phyloP scores from a whole-genome alignment of 2,113 vertebrate genomes.

The Phodopus roborovskii region DNA sequence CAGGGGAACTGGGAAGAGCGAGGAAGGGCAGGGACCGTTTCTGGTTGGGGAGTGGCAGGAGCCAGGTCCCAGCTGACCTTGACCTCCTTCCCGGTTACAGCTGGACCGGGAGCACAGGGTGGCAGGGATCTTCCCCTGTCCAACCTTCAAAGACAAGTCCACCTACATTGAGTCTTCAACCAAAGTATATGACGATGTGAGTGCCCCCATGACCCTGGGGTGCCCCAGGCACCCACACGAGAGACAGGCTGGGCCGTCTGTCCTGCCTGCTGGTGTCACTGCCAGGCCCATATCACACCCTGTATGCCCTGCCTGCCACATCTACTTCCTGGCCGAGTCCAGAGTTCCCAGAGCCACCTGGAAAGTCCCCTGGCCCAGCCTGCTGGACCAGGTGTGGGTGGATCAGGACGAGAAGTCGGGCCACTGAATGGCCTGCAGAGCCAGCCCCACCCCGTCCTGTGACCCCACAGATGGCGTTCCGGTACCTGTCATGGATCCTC shows the following conservation, averaged over 20 bases:
- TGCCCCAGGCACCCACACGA: neutral
- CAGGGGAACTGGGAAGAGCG: conserved; percentile 76
- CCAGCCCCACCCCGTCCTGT: neutral
- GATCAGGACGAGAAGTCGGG: neutral
- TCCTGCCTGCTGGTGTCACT: neutral
- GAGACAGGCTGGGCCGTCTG: too few relatives aligned
- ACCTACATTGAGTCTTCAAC: conserved; percentile 96
- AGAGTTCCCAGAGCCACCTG: conserved; percentile 68
- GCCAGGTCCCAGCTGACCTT: neutral
- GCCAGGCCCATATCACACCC: neutral
- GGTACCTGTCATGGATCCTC: conserved; percentile 96
- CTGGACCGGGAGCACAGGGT: conserved; percentile 95
- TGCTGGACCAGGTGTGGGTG: conserved; percentile 49
- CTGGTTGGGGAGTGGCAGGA: neutral
- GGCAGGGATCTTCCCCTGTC: conserved; percentile 89
- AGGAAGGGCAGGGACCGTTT: conserved; percentile 28
- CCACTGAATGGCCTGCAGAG: neutral
- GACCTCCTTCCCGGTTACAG: conserved; percentile 78
- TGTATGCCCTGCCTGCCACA: neutral
- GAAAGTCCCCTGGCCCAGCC: conserved; percentile 65
- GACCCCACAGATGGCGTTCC: conserved; percentile 93
- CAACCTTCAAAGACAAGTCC: conserved; percentile 94
- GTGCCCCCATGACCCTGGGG: conserved; percentile 62
- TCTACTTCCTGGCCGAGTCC: conserved; percentile 43
- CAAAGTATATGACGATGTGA: conserved; percentile 96